Percentiles rank a stretch among this genome's conserved stretches.
These are phyloP conservation scores for Oegoconia quadripuncta DNA, from an alignment of 2,888 invertebrate species.

Conservation along the genomic window DNA sequence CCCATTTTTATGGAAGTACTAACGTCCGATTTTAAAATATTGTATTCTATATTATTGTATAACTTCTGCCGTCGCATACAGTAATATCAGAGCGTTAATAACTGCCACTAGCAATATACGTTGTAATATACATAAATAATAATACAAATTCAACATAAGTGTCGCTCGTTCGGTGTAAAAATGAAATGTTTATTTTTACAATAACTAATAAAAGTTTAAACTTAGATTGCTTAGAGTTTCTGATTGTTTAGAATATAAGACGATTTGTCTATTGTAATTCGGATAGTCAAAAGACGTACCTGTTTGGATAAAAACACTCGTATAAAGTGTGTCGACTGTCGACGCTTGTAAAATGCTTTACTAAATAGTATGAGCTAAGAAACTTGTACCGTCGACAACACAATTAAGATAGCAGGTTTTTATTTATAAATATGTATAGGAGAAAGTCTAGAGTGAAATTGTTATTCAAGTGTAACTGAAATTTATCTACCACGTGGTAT, in stretches of 20 bases:
- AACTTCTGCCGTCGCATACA: slow-evolving; percentile 23
- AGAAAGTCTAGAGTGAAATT: too few relatives aligned
- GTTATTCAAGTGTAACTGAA: too few relatives aligned
- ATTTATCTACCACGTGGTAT: too few relatives aligned
- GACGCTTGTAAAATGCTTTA: too few relatives aligned
- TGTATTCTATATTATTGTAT: background rate
- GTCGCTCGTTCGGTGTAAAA: slow-evolving; percentile 49
- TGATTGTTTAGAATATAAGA: slow-evolving; percentile 43
- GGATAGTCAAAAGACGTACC: slow-evolving; percentile 33
- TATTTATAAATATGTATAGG: too few relatives aligned
- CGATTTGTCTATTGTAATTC: slow-evolving; percentile 23
- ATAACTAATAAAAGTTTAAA: slow-evolving; percentile 29
- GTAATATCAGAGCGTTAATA: slow-evolving; percentile 59
- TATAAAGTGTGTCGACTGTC: too few relatives aligned
- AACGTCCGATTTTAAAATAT: background rate
- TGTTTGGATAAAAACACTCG: slow-evolving; percentile 24
- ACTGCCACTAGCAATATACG: slow-evolving; percentile 73
- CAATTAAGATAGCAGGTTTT: too few relatives aligned
- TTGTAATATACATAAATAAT: slow-evolving; percentile 59
- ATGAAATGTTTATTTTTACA: slow-evolving; percentile 51
- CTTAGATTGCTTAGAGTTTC: slow-evolving; percentile 45
- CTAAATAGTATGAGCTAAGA: too few relatives aligned
- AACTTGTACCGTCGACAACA: too few relatives aligned
- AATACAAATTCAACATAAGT: slow-evolving; percentile 52
- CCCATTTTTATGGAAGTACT: background rate